Evolutionary conservation across 2,888 invertebrate genomes (phyloP), one percentile per base, ranked within the genome.

Genomic region (Chirona hameri): DNA sequence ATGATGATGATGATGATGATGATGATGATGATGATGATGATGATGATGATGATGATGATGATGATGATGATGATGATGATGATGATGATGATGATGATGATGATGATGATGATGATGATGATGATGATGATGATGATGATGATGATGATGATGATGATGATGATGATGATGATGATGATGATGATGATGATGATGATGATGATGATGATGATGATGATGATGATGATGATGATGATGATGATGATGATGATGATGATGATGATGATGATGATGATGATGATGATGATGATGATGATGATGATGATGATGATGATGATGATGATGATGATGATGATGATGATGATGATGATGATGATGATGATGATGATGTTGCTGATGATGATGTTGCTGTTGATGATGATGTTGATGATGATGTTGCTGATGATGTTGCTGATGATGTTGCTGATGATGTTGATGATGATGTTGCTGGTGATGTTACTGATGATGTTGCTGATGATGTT

Each of bases 1-100:
- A 65, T 65, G 65, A 65, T 65, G 65, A 65, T 65, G 65, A 65
- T 65, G 65, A 65, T 65, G 65, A 65, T 65, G 65, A 65, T 65
- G 65, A 65, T 65, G 65, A 65, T 65, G 65, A 65, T 65, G 65
- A 65, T 65, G 65, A 65, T 65, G 65, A 65, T 65, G 65, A 65
- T 65, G 65, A 65, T 65, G 65, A 65, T 65, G 65, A 65, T 65
- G 65, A 65, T 65, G 65, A 65, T 65, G 65, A 65, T 65, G 65
- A 65, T 65, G 65, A 65, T 65, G 65, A 65, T 65, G 65, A 65
- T 65, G 65, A 65, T 65, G 65, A 65, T 65, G 65, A 65, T 65
- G 65, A 65, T 65, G 65, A 65, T 65, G 65, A 65, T 65, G 65
- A 65, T 65, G 65, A 65, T 65, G 65, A 65, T 65, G 65, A 65